These are phyloP conservation scores for Styela clava DNA, from an alignment of 23 tunicate genomes.

Conservation along the genomic window DNA sequence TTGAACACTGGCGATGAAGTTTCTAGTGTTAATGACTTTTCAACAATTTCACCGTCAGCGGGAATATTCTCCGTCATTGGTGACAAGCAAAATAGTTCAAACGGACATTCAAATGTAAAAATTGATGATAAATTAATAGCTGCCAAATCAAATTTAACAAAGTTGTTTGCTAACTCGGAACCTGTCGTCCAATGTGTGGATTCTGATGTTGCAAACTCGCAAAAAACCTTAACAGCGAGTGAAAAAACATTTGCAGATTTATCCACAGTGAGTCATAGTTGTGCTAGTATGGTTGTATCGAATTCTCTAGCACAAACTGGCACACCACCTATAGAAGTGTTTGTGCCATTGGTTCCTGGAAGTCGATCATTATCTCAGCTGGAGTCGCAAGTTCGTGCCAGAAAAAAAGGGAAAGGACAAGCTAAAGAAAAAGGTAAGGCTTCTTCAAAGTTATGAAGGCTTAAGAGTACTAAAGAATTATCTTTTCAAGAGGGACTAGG, in stretches of 20 bases:
- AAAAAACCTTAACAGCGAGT: no score
- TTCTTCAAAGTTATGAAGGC: no score
- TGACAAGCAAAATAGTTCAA: neutral
- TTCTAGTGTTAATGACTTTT: neutral
- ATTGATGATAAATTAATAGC: neutral
- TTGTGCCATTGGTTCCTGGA: neutral
- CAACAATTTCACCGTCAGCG: slow-evolving; percentile 25
- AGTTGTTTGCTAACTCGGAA: neutral
- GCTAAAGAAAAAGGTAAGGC: neutral
- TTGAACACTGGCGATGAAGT: neutral
- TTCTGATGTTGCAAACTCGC: no score
- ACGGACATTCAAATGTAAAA: neutral
- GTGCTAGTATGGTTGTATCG: no score
- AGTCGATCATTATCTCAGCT: neutral
- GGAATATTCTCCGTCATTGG: slow-evolving; percentile 22
- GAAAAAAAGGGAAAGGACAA: neutral
- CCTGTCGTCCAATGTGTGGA: neutral
- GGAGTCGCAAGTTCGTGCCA: neutral
- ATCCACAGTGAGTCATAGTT: no score
- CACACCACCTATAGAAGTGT: neutral
- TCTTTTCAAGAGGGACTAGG: no score
- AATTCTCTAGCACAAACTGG: no score
- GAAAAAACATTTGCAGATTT: no score
- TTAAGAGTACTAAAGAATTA: no score
- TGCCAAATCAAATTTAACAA: neutral